Base-by-base conservation (phyloP, 2,888 invertebrate species). In the Amphimallon solstitiale region DNA sequence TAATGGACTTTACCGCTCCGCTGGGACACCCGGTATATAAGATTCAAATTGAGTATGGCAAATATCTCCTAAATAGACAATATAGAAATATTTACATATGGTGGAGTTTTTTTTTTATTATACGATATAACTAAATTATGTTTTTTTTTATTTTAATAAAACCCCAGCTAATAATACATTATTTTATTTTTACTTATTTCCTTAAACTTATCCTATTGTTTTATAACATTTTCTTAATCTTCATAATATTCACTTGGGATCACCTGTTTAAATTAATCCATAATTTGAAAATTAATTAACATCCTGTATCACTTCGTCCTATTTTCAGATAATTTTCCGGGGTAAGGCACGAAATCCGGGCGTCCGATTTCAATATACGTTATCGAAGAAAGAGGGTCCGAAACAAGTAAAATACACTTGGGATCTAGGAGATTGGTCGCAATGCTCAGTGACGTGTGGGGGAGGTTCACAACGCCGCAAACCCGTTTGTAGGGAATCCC, bases 301-400 rank as follows among this genome's bases (percentile, higher is more conserved):
- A n/a, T 19, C 15, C 21, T 10, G n/a, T 17, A 46, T 9, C 46
- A 21, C 46, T 10, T 46, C 17, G 15, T 46, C 6, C 17, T 46
- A 46, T 73, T 73, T 77, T 2, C 79, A 90, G 90, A 86, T 92
- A 63, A 87, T 93, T 73, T 90, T 90, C 80, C 89, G 91, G 75
- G 90, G 89, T 38, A 86, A 86, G 72, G 88, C 89, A 73, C 88
- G 88, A 70, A 94, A 94, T 80, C 92, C 92, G 0, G 94, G 94
- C 52, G 88, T 95, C 35, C 87, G 87, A 73, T 94, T 92, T 83
- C 92, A 94, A 80, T 95, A 94, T 84, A 94, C 92, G 0, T 88
- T 92, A 71, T 88, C 88, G 43, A 89, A 88, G 72, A 84, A 85
- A 63, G 86, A 90, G 76, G 84, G 84, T 7, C 85, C 85, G 6